Conservation (phyloP, 2,888 invertebrate genomes). For the Acleris laterana region DNA sequence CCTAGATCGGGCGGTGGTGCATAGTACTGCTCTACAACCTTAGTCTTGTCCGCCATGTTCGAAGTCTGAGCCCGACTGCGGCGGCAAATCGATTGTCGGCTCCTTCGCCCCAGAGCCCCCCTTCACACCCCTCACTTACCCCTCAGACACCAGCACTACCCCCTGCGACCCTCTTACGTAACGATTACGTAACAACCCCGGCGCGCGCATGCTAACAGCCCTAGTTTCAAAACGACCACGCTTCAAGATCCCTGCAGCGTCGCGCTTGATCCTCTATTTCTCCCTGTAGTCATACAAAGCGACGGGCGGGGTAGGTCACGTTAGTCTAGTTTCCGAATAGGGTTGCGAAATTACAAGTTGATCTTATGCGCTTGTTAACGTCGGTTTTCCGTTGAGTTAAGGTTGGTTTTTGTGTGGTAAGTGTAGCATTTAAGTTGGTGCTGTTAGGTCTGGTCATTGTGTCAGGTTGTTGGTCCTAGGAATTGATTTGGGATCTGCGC, state of each 20-base stretch:
- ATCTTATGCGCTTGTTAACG: background rate
- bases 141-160: constrained; percentile 48
- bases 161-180: constrained; percentile 77
- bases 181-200: constrained; percentile 72
- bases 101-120: constrained; percentile 63
- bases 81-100: constrained; percentile 74
- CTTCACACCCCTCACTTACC: constrained; percentile 48
- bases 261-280: constrained; percentile 7
- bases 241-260: constrained; percentile 43
- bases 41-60: constrained; percentile 90
- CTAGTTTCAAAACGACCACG: constrained; percentile 53
- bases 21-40: constrained; percentile 90
- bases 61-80: constrained; percentile 76
- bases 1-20: constrained; percentile 91
- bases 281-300: constrained; percentile 17
- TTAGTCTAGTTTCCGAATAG: constrained; percentile 42
- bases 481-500: constrained; percentile 57
- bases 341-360: constrained; percentile 23
- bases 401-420: constrained; percentile 8
- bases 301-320: constrained; percentile 47
- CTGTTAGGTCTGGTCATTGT: constrained; percentile 47
- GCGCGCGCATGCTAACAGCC: constrained; percentile 72
- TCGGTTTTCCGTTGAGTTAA: background rate
- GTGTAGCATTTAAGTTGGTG: constrained; percentile 19
- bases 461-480: constrained; percentile 52